These are phyloP conservation scores for Aphelinus atriplicis DNA, from an alignment of 1,140 invertebrate genomes.

Conservation along the genomic window DNA sequence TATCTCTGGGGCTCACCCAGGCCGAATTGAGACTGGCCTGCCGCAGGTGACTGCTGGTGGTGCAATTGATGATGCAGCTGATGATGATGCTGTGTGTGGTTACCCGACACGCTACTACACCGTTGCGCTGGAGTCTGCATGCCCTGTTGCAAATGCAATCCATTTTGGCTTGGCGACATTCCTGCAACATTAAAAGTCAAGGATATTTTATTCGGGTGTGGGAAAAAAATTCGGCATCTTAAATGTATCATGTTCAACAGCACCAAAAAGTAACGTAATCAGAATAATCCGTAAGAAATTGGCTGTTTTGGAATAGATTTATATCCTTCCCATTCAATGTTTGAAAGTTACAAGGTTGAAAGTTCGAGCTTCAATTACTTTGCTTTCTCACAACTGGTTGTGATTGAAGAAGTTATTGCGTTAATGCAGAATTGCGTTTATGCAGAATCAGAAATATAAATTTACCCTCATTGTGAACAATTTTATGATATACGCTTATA, in stretches of 20 bases:
- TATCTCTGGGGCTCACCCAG: conserved; percentile 63
- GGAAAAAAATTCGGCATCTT: neutral
- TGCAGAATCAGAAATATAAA: no score
- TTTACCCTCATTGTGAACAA: no score
- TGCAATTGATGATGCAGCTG: conserved; percentile 10
- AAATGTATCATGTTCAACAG: neutral
- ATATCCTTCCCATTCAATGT: no score
- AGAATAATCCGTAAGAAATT: no score
- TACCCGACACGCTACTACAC: conserved; percentile 32
- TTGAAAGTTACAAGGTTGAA: no score
- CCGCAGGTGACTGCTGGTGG: conserved; percentile 34
- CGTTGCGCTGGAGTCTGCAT: conserved; percentile 33
- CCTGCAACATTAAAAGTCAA: conserved; percentile 45
- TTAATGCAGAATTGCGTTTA: no score
- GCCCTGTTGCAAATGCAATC: conserved; percentile 44
- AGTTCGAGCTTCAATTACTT: no score
- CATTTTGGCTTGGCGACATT: conserved; percentile 64
- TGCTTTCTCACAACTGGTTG: no score
- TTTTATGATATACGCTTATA: no score
- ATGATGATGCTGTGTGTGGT: conserved; percentile 7
- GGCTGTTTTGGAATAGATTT: no score
- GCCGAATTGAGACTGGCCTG: conserved; percentile 59
- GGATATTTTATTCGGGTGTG: neutral
- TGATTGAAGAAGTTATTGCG: no score
- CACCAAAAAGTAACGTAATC: neutral